Conservation (phyloP, 2,797 vertebrate species). For the Zenarchopterus dispar region DNA sequence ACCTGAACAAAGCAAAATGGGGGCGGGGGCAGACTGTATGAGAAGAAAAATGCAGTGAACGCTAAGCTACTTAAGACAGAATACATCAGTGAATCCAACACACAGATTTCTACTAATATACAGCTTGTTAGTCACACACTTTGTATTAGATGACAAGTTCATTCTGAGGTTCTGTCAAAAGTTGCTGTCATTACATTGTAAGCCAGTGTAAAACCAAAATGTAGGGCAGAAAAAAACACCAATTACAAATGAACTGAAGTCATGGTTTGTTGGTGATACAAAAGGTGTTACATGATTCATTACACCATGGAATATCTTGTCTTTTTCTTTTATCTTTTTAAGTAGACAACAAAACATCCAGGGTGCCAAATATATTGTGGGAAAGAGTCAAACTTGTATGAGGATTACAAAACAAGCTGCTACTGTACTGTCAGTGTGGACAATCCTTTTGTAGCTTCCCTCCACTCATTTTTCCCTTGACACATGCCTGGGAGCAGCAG, state of each 20-base stretch:
- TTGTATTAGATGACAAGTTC: background rate
- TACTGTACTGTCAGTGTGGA: background rate
- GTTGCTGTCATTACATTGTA: background rate
- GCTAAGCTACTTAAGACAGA: slow-evolving; percentile 22
- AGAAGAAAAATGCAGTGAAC: slow-evolving; percentile 41
- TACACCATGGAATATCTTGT: too few relatives aligned
- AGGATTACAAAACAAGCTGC: slow-evolving; percentile 6
- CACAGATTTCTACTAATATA: slow-evolving; percentile 26
- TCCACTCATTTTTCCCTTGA: slow-evolving; percentile 3
- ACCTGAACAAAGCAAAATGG: slow-evolving; percentile 71
- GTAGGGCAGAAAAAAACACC: background rate
- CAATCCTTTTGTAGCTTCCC: background rate
- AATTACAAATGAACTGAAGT: slow-evolving; percentile 6
- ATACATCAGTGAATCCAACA: slow-evolving; percentile 23
- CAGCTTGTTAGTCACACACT: slow-evolving; percentile 24
- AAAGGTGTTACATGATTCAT: too few relatives aligned
- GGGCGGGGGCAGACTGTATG: slow-evolving; percentile 47
- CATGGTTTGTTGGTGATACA: background rate
- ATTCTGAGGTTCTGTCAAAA: background rate
- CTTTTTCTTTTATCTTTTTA: background rate
- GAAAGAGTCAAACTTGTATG: background rate
- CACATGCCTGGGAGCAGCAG: slow-evolving; percentile 10
- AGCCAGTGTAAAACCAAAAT: background rate
- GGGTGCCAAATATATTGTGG: slow-evolving; percentile 3
- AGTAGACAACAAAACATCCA: background rate